Evolutionary conservation across 2,888 invertebrate species (phyloP), one percentile per base, ranked within the genome.

Genomic region (Pseudococcus jackbeardsleyi): DNA sequence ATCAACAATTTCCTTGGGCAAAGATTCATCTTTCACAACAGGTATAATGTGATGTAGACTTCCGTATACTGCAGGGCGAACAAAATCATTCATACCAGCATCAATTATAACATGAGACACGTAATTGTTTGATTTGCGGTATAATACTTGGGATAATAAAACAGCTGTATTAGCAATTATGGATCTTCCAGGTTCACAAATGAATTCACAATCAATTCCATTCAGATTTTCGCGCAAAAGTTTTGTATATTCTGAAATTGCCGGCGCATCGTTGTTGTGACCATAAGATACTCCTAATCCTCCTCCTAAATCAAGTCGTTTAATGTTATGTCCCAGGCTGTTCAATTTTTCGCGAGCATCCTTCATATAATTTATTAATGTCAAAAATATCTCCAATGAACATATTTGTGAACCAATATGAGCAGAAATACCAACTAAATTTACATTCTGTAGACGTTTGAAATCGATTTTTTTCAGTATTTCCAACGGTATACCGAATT

Each of bases 21-120:
- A 22, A 22, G 50, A 48, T 77, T 50, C 19, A 12, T 87, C 79
- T n/a, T 26, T 22, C 15, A 42, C 42, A 8, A 79, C 87, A 11
- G 87, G 87, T 12, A 77, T 79, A 22, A 87, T 87, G 15, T 79
- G 50, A 87, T 87, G 87, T 17, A 77, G 19, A n/a, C 42, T 50
- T 17, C 79, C 87, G 15, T 87, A 87, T 3, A 87, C 19, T 5
- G 87, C 77, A 33, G 87, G 87, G 7, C 87, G 64, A 39, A 50
- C 46, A 22, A 87, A 50, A 68, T 87, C 87, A 79, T 87, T 87
- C 87, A 87, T 87, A 50, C 79, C 87, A 48, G 87, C 87, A 39
- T 87, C 77, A 1, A 79, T 39, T 11, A 87, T 48, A 1, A 87
- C 50, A n/a, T 79, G 79, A 15, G 87, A 77, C 17, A 87, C 50